A percentile compares a stretch with the other conserved stretches of the same genome.
These are phyloP conservation scores for Andrena minutula DNA, from an alignment of 2,888 invertebrate species.

Conservation along the genomic window DNA sequence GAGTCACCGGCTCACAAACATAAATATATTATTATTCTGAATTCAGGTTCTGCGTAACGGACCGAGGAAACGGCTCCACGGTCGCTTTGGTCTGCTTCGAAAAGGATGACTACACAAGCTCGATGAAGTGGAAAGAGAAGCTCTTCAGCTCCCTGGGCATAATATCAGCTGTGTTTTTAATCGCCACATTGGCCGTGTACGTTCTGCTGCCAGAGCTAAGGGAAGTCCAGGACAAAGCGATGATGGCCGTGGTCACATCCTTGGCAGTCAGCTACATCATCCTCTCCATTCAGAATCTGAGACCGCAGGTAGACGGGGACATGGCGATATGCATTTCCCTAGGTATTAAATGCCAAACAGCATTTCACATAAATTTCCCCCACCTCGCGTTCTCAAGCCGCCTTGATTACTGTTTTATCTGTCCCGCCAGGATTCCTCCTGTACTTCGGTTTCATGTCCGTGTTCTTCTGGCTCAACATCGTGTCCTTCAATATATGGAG, in stretches of 20 bases:
- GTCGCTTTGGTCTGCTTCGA: constrained; percentile 81
- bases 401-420: too few relatives aligned
- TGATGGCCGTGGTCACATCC: constrained; percentile 88
- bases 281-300: constrained; percentile 87
- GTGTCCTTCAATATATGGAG: constrained; percentile 90
- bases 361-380: neutral
- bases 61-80: constrained; percentile 25
- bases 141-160: constrained; percentile 78
- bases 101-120: constrained; percentile 35
- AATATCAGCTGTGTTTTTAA: constrained; percentile 87
- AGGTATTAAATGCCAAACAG: constrained; percentile 83
- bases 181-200: constrained; percentile 88
- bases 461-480: constrained; percentile 91
- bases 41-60: constrained; percentile 81
- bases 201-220: constrained; percentile 87
- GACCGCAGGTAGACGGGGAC: constrained; percentile 42
- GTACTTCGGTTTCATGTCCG: constrained; percentile 88
- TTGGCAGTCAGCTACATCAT: constrained; percentile 87
- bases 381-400: constrained; percentile 12
- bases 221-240: constrained; percentile 88
- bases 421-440: constrained; percentile 86
- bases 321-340: constrained; percentile 86
- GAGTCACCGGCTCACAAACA: neutral
- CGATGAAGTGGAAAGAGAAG: constrained; percentile 64
- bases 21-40: neutral